Base-by-base conservation (phyloP, 2,888 invertebrate species). In the Nycteola revayana region DNA sequence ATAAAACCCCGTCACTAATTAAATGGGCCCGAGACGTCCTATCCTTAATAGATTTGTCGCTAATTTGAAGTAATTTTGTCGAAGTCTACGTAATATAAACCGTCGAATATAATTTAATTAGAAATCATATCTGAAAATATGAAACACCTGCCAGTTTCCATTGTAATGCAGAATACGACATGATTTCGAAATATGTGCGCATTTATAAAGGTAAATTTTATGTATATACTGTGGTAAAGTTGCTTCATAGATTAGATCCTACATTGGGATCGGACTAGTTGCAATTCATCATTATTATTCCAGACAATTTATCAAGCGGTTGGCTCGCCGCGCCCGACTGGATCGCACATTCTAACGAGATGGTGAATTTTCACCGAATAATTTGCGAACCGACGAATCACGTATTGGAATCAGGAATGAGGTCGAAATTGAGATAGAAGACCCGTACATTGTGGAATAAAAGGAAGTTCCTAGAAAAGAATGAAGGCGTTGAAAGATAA, bases 251-350 rank as follows among this genome's bases (percentile, higher is more conserved):
- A 80, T 80, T 82, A 79, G 78, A 75, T 76, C 71, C 66, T 75
- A 77, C 78, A 80, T 74, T 66, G 66, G 73, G 70, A 75, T 69
- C 75, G 71, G 67, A 65, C 75, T 82, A 85, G 87, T 82, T 85
- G 87, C 87, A 87, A 88, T 88, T 86, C 86, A 88, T 88, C 88
- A 88, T 88, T 88, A 87, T 88, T 88, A 88, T 88, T 88, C 88
- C 88, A 84, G 86, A 85, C 88, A 86, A 88, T 88, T 88, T 88
- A 87, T 88, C 88, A 87, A 86, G 85, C 85, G 87, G 86, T 86
- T 85, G 83, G 88, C 81, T 82, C 82, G 82, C 77, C 69, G 73
- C 77, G 67, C 79, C 68, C 80, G 76, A 71, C 75, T 71, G 83
- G 75, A 76, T 84, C 82, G 86, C 85, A 83, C 85, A 84, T 84